A percentile compares a stretch with the other conserved stretches of the same genome.
phyloP scores from a whole-genome alignment of 2,797 vertebrate genomes.

The Leuciscus waleckii region DNA sequence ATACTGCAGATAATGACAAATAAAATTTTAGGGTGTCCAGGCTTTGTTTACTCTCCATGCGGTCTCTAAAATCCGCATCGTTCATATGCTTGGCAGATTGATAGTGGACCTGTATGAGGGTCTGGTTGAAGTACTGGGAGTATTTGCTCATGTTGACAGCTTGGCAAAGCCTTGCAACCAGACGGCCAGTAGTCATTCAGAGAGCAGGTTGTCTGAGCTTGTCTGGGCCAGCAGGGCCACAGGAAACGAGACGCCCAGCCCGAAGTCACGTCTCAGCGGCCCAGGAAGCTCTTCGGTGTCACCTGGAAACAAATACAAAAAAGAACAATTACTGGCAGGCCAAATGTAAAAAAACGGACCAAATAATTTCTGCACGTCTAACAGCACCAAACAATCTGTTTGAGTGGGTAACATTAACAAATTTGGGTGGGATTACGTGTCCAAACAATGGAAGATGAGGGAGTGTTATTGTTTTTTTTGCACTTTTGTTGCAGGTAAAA shows the following conservation, averaged over 20 bases:
- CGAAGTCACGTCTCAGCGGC: constrained; percentile 72
- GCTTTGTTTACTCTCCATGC: constrained; percentile 29
- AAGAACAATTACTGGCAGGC: constrained; percentile 16
- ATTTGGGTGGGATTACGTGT: background rate
- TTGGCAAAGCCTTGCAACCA: constrained; percentile 63
- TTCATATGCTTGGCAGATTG: constrained; percentile 81
- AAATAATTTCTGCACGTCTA: background rate
- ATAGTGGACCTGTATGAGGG: constrained; percentile 85
- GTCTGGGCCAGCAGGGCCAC: constrained; percentile 59
- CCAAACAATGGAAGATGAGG: background rate
- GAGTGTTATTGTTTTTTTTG: background rate
- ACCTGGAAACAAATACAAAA: constrained; percentile 74
- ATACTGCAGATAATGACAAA: constrained; percentile 87
- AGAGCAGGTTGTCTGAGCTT: constrained; percentile 61
- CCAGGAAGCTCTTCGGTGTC: constrained; percentile 70
- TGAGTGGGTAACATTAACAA: background rate
- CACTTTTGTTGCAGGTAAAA: background rate
- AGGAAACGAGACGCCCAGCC: constrained; percentile 66
- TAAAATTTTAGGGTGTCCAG: constrained; percentile 70
- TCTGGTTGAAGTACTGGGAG: constrained; percentile 84
- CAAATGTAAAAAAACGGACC: background rate
- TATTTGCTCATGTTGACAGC: constrained; percentile 86
- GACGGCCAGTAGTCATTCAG: constrained; percentile 74
- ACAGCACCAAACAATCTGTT: background rate
- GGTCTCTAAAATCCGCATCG: background rate